A percentile compares a stretch with the other conserved stretches of the same genome.
phyloP scores from a whole-genome alignment of 2,797 vertebrate species.

The Phalanger gymnotis region DNA sequence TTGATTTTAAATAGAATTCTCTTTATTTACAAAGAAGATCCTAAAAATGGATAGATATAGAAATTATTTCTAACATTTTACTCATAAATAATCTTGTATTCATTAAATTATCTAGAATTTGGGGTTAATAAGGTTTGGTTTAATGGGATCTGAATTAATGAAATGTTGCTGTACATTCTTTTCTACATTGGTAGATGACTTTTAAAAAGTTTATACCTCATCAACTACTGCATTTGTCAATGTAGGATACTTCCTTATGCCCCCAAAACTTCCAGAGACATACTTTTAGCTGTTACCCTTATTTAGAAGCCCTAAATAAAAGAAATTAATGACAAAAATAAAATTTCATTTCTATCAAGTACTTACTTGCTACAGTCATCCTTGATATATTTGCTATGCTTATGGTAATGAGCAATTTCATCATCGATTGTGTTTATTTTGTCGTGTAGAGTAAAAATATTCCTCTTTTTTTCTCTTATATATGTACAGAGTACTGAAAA shows the following conservation, averaged over 20 bases:
- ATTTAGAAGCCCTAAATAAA: constrained; percentile 56
- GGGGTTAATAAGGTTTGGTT: constrained; percentile 35
- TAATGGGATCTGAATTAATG: constrained; percentile 32
- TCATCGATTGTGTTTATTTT: constrained; percentile 81
- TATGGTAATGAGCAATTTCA: constrained; percentile 80
- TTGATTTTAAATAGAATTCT: constrained; percentile 15
- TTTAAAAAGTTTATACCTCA: constrained; percentile 30
- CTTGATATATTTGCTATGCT: constrained; percentile 79
- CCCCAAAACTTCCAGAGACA: background rate
- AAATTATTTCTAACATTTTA: constrained; percentile 57
- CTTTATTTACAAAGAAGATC: constrained; percentile 42
- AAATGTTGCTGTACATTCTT: constrained; percentile 30
- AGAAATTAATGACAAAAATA: constrained; percentile 16
- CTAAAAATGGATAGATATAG: constrained; percentile 40
- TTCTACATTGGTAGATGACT: constrained; percentile 1
- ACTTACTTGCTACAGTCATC: constrained; percentile 82
- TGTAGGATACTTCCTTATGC: constrained; percentile 41
- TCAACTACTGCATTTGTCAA: constrained; percentile 41
- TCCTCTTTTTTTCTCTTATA: constrained; percentile 76
- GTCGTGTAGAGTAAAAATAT: constrained; percentile 79
- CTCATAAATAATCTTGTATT: constrained; percentile 44
- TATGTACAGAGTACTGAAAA: constrained; percentile 81
- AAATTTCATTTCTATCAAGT: constrained; percentile 57
- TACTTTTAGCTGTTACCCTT: constrained; percentile 33
- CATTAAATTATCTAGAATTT: constrained; percentile 44